Evolutionary conservation across 2,113 vertebrate genomes (phyloP), one percentile per base, ranked within the genome.

Genomic region (Petrocephalus microphthalmus): DNA sequence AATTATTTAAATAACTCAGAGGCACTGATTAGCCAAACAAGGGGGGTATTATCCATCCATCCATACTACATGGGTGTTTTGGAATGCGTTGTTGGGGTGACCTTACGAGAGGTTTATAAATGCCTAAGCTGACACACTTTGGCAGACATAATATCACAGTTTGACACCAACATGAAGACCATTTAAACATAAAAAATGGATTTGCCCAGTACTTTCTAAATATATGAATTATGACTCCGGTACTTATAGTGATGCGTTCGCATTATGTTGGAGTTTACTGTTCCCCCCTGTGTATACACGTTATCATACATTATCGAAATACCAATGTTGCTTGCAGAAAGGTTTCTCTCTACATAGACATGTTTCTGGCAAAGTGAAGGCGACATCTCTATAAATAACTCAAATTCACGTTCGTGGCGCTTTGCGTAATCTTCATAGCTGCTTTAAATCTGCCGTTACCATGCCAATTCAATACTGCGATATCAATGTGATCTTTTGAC

Each of bases 401-500:
- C 37, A 49, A 47, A 83, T 10, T 83, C 45, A 49, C 20, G 19
- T 83, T n/a, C 22, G 7, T 47, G 2, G 20, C 49, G 42, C 42
- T 83, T 83, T n/a, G 37, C 6, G 19, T 49, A 83, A 49, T 49
- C 45, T 49, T n/a, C 45, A n/a, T n/a, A 49, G 81, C 81, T 83
- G 60, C 45, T 83, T 49, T 22, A 49, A 17, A 49, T 85, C 84
- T 53, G 52, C 20, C 84, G n/a, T 85, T 85, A 25, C 84, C 51
- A 49, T 54, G 84, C 25, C 13, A 33, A 53, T 53, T n/a, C n/a
- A 83, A 49, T 83, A 42, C 49, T 49, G n/a, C 20, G 19, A 83
- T 83, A 83, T 83, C 81, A 83, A 49, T 83, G 81, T 42, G 19
- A 83, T 83, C 81, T n/a, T 54, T 49, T 53, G 51, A 85, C n/a